Base-by-base conservation (phyloP, 2,888 invertebrate species). In the Achlya flavicornis region DNA sequence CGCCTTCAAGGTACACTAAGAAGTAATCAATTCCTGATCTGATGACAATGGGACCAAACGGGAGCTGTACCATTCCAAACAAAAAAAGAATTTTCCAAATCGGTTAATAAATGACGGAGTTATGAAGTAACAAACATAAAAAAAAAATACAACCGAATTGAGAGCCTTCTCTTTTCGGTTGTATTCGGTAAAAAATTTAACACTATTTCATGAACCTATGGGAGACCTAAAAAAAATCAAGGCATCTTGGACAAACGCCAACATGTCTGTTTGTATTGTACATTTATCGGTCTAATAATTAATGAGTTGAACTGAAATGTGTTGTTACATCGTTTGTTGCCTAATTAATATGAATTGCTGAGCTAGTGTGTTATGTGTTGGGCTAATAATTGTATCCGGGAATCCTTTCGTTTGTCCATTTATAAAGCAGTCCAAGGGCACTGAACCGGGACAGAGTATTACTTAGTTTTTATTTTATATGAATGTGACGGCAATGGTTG, bases 211-310 rank as follows among this genome's bases (percentile, higher is more conserved):
- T 63, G 3, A 19, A 19, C n/a, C 19, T 10, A 6, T 3, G 48
- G 65, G 58, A 61, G 62, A 70, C 63, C 61, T 62, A 58, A 66
- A 70, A 69, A 71, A 69, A 67, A 64, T 66, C 66, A 61, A 69
- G 65, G 68, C 77, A 76, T 74, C 72, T 84, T 86, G 86, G 85
- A 80, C 11, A 41, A n/a, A 35, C 63, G 83, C 86, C 86, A 87
- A 79, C 67, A 33, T 69, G 64, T 71, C 65, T 66, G 67, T 64
- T n/a, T n/a, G 7, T 70, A 71, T 71, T 72, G 67, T 64, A 71
- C 64, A 70, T 63, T 71, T 74, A 72, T 70, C 76, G 71, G 68
- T 70, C 67, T 71, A 71, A 74, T 73, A 53, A 53, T 53, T 16
- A 53, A 53, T 19, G 53, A 53, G 53, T 48, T 16, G 48, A 10